Base-by-base conservation (phyloP, 1,140 invertebrate genomes). In the Stenopsyche tienmushanensis region DNA sequence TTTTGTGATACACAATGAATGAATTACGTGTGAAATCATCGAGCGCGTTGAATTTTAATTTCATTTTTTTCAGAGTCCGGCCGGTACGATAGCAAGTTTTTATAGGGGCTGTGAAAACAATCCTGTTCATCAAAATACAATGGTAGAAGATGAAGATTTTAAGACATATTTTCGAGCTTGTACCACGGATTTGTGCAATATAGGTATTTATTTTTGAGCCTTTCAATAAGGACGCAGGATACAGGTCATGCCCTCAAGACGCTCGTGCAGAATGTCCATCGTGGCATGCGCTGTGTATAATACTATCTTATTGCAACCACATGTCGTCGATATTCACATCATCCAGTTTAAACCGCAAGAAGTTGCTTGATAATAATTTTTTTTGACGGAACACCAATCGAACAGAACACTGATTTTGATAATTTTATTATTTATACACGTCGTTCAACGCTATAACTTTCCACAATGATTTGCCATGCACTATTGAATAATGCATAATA, bases 131-230 rank as follows among this genome's bases (percentile, higher is more conserved):
- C 72, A 80, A 3, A 83, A 83, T 64, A 76, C 79, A 58, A 76
- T 81, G 55, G 64, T 81, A 1, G 70, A 72, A 15, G 82, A 83
- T 71, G 69, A 65, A 18, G 78, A 74, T 13, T 82, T 77, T 70
- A 74, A 75, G 42, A 79, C 76, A 1, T 83, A 73, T 68, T 83
- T 78, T 65, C 69, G 78, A 58, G 79, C 81, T 3, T 83, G 82
- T 71, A 80, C 79, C 2, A 73, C 41, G 23, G 75, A 80, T 57
- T 72, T 82, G 0, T 83, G 82, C 66, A 83, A 83, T 67, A 77
- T 75, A 60, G 82, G 82, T 77, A 74, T 41, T 20, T n/a, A 42
- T 1, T 42, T 1, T 42, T 20, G 8, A 5, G 39, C 23, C 57
- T 57, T 57, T 21, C 13, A 45, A 52, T 21, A 63, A 3, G 5